Evolutionary conservation across 2,113 vertebrate genomes (phyloP), one percentile per base, ranked within the genome.

Genomic region (Pelobates fuscus): DNA sequence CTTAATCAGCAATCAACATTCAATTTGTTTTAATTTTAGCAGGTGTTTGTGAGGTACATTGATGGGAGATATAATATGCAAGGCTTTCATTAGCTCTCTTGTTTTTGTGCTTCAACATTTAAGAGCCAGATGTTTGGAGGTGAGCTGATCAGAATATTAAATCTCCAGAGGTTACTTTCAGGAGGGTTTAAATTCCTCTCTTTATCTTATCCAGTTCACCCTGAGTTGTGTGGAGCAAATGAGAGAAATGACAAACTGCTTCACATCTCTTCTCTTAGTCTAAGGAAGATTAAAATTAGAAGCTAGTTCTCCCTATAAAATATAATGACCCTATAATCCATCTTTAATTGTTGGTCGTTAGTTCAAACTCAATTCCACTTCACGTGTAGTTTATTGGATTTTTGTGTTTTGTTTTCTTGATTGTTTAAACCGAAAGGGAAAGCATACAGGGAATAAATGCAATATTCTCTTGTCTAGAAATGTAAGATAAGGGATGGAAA

Each of bases 1-100:
- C 92, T 93, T 94, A 92, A 93, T 95, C 93, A 94, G 93, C 94
- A 94, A 94, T 95, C 94, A 94, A 93, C 92, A 94, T 93, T 93
- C 92, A 93, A 93, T 94, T 95, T 93, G 91, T 93, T 93, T 93
- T 93, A 90, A 92, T 92, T 94, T 93, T 92, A 92, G 91, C 91
- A 93, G 90, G 91, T 93, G 91, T 91, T 93, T 91, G 90, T 89
- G 89, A 91, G 91, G 91, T 92, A 89, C 90, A 91, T 91, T 92
- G 93, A 94, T 91, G 91, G 90, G 89, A 92, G 89, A 92, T 91
- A 93, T 93, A 93, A 92, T 92, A 92, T 91, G 89, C 89, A 89
- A 88, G 83, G 89, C 91, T 92, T 89, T 93, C 90, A 93, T 95
- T 94, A 94, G 90, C 89, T 93, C 92, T 94, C 92, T 93, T 93